A percentile compares a stretch with the other conserved stretches of the same genome.
Evolutionary conservation across 2,888 invertebrate species (phyloP).

Genomic region (Chironomus tentans): DNA sequence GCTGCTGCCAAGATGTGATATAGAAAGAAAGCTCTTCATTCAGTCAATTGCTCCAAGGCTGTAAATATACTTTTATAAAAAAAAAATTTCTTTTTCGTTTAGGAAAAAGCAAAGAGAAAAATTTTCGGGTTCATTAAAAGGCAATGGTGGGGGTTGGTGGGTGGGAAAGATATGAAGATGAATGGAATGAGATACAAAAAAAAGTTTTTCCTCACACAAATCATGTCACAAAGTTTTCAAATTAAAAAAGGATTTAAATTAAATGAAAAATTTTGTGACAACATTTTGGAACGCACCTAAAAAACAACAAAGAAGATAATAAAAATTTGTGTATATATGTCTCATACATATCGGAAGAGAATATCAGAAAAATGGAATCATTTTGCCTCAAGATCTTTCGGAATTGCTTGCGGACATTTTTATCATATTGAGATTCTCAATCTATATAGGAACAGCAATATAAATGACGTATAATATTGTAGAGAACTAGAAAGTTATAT

Average conservation of each 20-base stretch:
- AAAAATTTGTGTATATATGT: background rate
- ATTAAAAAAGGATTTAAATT: background rate
- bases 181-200: background rate
- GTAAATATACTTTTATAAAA: constrained; percentile 11
- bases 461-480: too few species aligned
- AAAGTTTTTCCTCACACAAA: background rate
- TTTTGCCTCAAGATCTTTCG: background rate
- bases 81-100: background rate
- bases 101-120: background rate
- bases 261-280: background rate
- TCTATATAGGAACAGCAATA: background rate
- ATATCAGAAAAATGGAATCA: constrained; percentile 6
- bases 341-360: background rate
- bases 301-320: background rate
- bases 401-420: background rate
- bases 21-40: background rate
- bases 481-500: too few species aligned
- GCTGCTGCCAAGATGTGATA: background rate
- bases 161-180: background rate
- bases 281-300: background rate
- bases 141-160: background rate
- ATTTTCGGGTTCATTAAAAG: background rate
- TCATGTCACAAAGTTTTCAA: background rate
- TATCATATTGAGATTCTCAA: background rate
- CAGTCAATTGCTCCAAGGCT: constrained; percentile 9